Evolutionary conservation across 2,888 invertebrate genomes (phyloP), one percentile per base, ranked within the genome.

Genomic region (Hirtodrosophila confusa): DNA sequence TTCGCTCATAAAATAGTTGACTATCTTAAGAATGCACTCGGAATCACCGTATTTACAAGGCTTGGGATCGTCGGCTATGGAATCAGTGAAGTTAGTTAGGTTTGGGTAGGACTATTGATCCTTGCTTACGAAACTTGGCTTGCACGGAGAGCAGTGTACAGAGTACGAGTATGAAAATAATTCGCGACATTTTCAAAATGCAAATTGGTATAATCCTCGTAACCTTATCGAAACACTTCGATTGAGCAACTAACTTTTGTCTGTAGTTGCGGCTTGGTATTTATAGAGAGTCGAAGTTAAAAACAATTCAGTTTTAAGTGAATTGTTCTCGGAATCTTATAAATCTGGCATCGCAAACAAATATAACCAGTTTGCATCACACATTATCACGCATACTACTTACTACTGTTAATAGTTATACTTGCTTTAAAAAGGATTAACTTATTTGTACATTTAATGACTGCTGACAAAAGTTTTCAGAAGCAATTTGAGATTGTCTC

Each of bases 21-120:
- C 31, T 0, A 62, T 37, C 31, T 83, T 77, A 0, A 69, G 11
- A 5, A 89, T 71, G 44, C 89, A 89, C 0, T 79, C 77, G 0
- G 54, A 53, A 23, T 89, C 89, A 3, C 76, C 89, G 62, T 80
- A 76, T 57, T 83, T 86, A 44, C 89, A 89, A 3, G 89, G 88
- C 29, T 86, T 84, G 0, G 89, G 89, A 55, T 89, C 80, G 6
- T 74, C 56, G 7, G 89, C 89, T 89, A 29, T 33, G 10, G 10
- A 56, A 12, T 33, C 4, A 6, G 12, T 33, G 10, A 10, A 35
- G 4, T 40, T 50, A 24, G 11, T 10, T 7, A 8, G 7, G 5
- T 0, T 31, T 12, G 10, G 0, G 2, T 4, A 6, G 6, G 4
- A 12, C n/a, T 7, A n/a, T 4, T 11, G 2, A 33, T 36, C 23